Evolutionary conservation across 1,140 invertebrate genomes (phyloP), one percentile per base, ranked within the genome.

Genomic region (Stegodyphus dumicola): DNA sequence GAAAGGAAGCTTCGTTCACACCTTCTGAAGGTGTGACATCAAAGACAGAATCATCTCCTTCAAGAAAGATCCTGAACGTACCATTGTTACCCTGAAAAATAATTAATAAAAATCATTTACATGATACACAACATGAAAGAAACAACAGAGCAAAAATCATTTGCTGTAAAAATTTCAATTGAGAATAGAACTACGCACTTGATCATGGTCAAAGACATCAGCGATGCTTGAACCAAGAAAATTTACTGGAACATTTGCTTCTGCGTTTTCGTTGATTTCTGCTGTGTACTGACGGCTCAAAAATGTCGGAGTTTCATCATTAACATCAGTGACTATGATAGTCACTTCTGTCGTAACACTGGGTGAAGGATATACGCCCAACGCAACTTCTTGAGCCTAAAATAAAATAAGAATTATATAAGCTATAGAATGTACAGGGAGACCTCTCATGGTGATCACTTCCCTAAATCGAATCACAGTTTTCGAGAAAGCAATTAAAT

Each of bases 221-320:
- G 97, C 95, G 76, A 95, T 91, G 11, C 93, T 93, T 89, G 95
- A 93, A 18, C 94, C 94, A 10, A 96, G 92, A 88, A 98, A 97
- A 76, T 94, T 96, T 2, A 98, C 92, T 0, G 97, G 96, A 6
- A 96, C 97, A 89, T 96, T 97, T 81, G 93, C 93, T 88, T 96
- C 96, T 70, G 96, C 94, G 91, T 98, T 98, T 92, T 99, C 97
- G 66, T 95, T 94, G 54, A 99, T 94, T 92, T 97, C 96, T 52
- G 95, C 96, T 17, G 94, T 92, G 91, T 99, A 99, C 79, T 92
- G 90, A 0, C 91, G 88, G 88, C 94, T 95, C 64, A 94, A 92
- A 90, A 99, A 99, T 64, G 92, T 93, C 7, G 97, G 97, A 5
- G 93, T 94, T 91, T 98, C 96, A 91, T 99, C 97, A 90, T 99